Conservation (phyloP, 2,113 vertebrate genomes). For the Istiophorus platypterus region DNA sequence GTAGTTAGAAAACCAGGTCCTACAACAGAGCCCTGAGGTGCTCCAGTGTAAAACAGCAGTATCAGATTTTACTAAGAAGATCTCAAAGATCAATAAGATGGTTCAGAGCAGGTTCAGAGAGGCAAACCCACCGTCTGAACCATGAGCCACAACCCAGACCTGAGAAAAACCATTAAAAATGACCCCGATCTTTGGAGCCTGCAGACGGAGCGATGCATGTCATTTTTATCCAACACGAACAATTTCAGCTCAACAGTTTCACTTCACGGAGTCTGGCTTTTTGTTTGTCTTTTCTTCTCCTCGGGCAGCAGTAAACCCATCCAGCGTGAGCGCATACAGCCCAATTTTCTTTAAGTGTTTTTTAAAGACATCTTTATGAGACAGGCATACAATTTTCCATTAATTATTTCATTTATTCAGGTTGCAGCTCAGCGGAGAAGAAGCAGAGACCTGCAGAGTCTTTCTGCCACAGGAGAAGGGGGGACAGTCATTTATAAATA, state of each 20-base stretch:
- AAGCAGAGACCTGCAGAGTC: constrained; percentile 97
- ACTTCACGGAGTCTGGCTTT: constrained; percentile 25
- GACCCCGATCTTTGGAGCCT: constrained; percentile 3
- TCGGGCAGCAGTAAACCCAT: constrained; percentile 45
- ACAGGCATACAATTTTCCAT: constrained; percentile 98
- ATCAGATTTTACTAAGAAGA: no score
- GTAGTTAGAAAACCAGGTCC: no score
- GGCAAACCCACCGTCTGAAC: no score
- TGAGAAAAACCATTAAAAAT: neutral
- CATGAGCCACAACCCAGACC: neutral
- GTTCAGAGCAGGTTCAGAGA: no score
- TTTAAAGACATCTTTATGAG: constrained; percentile 99
- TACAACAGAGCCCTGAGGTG: no score
- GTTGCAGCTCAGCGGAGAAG: constrained; percentile 89
- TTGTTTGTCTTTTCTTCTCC: constrained; percentile 34
- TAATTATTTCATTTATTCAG: constrained; percentile 91
- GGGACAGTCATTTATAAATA: constrained; percentile 99
- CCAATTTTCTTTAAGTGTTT: constrained; percentile 90
- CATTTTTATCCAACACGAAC: neutral
- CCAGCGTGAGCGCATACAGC: constrained; percentile 44
- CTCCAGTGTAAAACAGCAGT: no score
- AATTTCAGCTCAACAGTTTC: constrained; percentile 18
- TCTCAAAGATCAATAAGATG: neutral
- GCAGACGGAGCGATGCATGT: neutral
- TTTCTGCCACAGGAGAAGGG: constrained; percentile 91